These are phyloP conservation scores for Gymnosoma rotundatum DNA, from an alignment of 2,888 invertebrate genomes.

Conservation along the genomic window DNA sequence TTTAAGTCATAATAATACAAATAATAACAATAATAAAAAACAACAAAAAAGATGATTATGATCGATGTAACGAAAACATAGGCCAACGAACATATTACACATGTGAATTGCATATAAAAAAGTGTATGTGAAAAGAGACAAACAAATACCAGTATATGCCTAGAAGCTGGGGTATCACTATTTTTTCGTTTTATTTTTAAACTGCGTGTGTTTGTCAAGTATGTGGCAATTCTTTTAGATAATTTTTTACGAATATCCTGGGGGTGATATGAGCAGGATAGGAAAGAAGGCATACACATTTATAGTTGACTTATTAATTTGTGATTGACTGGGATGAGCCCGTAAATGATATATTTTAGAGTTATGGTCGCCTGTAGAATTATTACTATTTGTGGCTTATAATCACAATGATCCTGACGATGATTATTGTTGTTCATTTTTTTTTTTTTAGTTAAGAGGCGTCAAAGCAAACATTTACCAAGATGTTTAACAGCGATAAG, in stretches of 20 bases:
- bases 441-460: slow-evolving; percentile 44
- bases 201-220: slow-evolving; percentile 47
- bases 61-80: slow-evolving; percentile 51
- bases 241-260: slow-evolving; percentile 69
- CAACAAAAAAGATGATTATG: slow-evolving; percentile 50
- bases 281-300: slow-evolving; percentile 47
- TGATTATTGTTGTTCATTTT: slow-evolving; percentile 59
- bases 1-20: slow-evolving; percentile 24
- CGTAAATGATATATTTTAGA: slow-evolving; percentile 59
- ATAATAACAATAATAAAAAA: slow-evolving; percentile 37
- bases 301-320: slow-evolving; percentile 74
- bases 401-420: slow-evolving; percentile 57
- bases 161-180: slow-evolving; percentile 53
- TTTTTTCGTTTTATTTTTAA: slow-evolving; percentile 34
- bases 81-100: no score
- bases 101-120: background rate
- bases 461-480: slow-evolving; percentile 16
- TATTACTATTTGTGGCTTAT: slow-evolving; percentile 67
- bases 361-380: slow-evolving; percentile 33
- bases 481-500: slow-evolving; percentile 49
- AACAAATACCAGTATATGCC: slow-evolving; percentile 65
- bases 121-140: slow-evolving; percentile 29
- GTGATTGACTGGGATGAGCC: slow-evolving; percentile 75
- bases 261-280: slow-evolving; percentile 72
- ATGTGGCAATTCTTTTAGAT: slow-evolving; percentile 51